These are phyloP conservation scores for Microplitis deprimator DNA, from an alignment of 2,888 invertebrate species.

Conservation along the genomic window DNA sequence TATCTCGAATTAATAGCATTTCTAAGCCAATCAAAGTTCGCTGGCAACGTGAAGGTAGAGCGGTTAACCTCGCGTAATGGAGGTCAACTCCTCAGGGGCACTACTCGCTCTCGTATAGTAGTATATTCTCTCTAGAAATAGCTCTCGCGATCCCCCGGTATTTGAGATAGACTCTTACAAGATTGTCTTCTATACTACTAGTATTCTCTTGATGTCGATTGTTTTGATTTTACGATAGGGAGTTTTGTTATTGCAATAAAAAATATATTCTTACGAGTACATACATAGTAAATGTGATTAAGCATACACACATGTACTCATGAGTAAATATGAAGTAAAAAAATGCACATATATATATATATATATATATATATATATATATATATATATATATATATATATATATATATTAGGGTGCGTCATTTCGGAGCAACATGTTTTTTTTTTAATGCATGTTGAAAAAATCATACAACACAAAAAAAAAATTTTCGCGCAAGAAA, in stretches of 20 bases:
- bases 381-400: no score
- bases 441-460: no score
- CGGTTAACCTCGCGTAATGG: constrained; percentile 70
- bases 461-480: no score
- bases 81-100: constrained; percentile 67
- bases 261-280: neutral
- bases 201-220: constrained; percentile 50
- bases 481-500: no score
- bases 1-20: constrained; percentile 65
- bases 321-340: no score
- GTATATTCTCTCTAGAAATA: constrained; percentile 51
- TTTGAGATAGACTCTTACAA: constrained; percentile 47
- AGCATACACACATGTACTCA: no score
- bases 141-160: constrained; percentile 46
- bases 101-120: constrained; percentile 57
- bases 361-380: no score
- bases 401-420: no score
- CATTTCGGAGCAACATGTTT: no score
- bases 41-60: constrained; percentile 65
- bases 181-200: constrained; percentile 2
- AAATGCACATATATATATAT: no score
- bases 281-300: neutral
- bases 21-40: constrained; percentile 68
- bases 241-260: constrained; percentile 45
- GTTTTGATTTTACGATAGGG: constrained; percentile 57